Percentiles rank a stretch among this genome's conserved stretches.
These are phyloP conservation scores for Camelus dromedarius DNA, from an alignment of 2,113 vertebrate species.

Conservation along the genomic window DNA sequence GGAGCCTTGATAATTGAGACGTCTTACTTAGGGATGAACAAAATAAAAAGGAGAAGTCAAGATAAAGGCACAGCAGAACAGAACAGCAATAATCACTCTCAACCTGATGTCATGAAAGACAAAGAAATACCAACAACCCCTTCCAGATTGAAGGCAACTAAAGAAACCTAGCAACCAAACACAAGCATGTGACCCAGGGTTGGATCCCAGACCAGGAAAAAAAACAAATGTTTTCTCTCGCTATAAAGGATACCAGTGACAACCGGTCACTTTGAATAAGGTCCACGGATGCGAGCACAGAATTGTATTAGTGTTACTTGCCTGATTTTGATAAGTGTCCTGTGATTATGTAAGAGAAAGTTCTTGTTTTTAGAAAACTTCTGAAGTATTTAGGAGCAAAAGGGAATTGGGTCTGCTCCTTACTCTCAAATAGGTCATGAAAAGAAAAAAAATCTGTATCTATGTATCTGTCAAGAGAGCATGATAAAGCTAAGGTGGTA, in stretches of 20 bases:
- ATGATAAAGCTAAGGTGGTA: background rate
- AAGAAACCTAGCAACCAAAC: background rate
- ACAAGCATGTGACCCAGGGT: background rate
- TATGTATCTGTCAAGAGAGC: background rate
- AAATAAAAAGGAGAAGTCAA: background rate
- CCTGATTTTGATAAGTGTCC: background rate
- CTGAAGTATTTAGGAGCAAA: background rate
- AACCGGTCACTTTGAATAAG: background rate
- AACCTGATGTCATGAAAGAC: background rate
- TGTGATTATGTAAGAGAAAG: background rate
- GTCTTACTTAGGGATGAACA: background rate
- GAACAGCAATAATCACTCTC: background rate
- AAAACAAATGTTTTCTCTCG: background rate
- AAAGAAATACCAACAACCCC: background rate
- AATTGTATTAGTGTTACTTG: background rate
- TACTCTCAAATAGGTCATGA: background rate
- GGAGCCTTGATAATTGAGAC: background rate
- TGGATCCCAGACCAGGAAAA: background rate
- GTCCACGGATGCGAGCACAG: background rate
- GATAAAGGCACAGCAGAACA: background rate
- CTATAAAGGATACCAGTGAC: background rate
- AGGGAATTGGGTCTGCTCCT: background rate
- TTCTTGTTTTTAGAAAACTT: background rate
- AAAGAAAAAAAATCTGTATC: background rate
- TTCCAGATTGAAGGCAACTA: background rate